Evolutionary conservation across 92 coral and sea anemone species (phyloP), one percentile per base, ranked within the genome.

Genomic region (Zoanthus sansibaricus): DNA sequence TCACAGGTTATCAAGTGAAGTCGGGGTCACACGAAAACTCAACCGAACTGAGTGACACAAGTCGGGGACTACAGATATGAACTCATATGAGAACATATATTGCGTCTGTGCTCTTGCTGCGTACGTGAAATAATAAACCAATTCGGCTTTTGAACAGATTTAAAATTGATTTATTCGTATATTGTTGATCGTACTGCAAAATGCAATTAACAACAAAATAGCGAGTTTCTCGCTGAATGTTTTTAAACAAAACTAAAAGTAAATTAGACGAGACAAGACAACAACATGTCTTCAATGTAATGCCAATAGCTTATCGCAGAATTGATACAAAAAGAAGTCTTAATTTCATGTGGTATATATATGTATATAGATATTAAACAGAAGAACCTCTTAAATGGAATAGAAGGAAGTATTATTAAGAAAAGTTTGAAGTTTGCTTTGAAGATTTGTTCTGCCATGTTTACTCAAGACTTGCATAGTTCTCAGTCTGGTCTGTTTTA

Each of bases 21-120:
- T 46, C 21, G 46, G 47, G 75, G 85, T 80, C 59, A 46, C 59
- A 80, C 14, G 56, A 80, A 58, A 62, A 58, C 18, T 45, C 15
- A n/a, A 1, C 47, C 54, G 61, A 55, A 11, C 52, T 16, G 15
- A 64, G 69, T 46, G 42, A 37, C 42, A 37, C 42, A 37, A 37
- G 2, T 9, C 69, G 1, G 54, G 9, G 21, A 9, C 71, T 80
- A 8, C 73, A 47, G 75, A 64, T 44, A 18, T 18, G 17, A 48
- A 48, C 58, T 18, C 15, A 73, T 14, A n/a, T 47, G 48, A 11
- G 21, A 72, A 46, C 1, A 44, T 46, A 20, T 75, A 45, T 47
- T 15, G 47, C 78, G 4, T 46, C 3, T 75, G 32, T 20, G 69
- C 10, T 62, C 69, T 18, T 62, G 8, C 4, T 17, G 30, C 7